phyloP scores from a whole-genome alignment of 1,140 invertebrate genomes.

The Zaprionus davidi region DNA sequence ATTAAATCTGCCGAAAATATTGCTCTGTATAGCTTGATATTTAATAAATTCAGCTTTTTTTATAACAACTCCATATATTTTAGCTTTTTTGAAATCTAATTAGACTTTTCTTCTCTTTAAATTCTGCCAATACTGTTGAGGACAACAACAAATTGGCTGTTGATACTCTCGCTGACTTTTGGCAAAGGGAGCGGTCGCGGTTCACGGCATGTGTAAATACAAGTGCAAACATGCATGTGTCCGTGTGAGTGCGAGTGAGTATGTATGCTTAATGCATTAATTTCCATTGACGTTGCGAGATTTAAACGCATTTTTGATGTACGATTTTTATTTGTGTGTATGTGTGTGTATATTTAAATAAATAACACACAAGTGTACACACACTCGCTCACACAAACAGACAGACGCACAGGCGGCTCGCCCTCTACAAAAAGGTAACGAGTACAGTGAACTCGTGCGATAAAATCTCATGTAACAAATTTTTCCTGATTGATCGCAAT shows the following conservation, averaged over 20 bases:
- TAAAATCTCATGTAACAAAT: constrained; percentile 47
- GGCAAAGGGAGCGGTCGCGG: constrained; percentile 70
- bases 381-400: too few species aligned
- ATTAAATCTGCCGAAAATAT: too few species aligned
- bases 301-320: constrained; percentile 79
- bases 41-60: too few species aligned
- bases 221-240: not conserved
- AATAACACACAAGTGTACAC: constrained; percentile 23
- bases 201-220: constrained; percentile 16
- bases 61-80: too few species aligned
- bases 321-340: constrained; percentile 60
- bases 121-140: constrained; percentile 16
- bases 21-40: too few species aligned
- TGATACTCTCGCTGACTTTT: constrained; percentile 47
- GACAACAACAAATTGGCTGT: constrained; percentile 70
- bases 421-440: constrained; percentile 65
- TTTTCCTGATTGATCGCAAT: constrained; percentile 31
- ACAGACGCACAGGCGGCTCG: not conserved
- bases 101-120: too few species aligned
- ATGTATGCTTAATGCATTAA: constrained; percentile 64
- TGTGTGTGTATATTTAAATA: constrained; percentile 45
- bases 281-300: constrained; percentile 74
- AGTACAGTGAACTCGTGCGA: constrained; percentile 73
- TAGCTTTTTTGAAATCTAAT: too few species aligned
- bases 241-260: not conserved